These are phyloP conservation scores for Hydrotaea cyrtoneurina DNA, from an alignment of 2,888 invertebrate genomes.

Conservation along the genomic window DNA sequence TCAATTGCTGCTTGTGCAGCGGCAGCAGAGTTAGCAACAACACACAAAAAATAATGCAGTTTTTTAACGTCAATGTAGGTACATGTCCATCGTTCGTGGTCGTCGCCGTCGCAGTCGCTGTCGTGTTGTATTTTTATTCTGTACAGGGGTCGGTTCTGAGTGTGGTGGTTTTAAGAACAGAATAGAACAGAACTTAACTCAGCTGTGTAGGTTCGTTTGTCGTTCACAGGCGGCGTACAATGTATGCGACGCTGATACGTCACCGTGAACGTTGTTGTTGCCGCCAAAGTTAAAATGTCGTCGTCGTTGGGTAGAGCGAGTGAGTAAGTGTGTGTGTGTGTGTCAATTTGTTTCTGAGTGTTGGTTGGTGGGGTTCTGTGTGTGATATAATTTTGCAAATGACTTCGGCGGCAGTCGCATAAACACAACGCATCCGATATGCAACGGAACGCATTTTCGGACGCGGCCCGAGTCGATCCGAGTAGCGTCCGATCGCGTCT, in stretches of 20 bases:
- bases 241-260: conserved; percentile 61
- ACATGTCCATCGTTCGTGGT: neutral
- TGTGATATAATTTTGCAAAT: conserved; percentile 80
- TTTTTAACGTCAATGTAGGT: conserved; percentile 45
- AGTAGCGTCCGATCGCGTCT: conserved; percentile 81
- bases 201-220: neutral
- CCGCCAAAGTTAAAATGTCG: conserved; percentile 19
- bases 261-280: conserved; percentile 52
- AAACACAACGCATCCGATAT: conserved; percentile 81
- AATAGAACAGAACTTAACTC: conserved; percentile 53
- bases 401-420: conserved; percentile 79
- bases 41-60: conserved; percentile 60
- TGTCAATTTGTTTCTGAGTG: neutral
- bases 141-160: conserved; percentile 64
- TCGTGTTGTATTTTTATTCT: conserved; percentile 46
- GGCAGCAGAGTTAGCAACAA: conserved; percentile 44
- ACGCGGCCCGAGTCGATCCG: conserved; percentile 81
- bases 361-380: conserved; percentile 52
- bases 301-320: conserved; percentile 59
- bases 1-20: conserved; percentile 57
- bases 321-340: conserved; percentile 54
- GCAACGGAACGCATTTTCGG: conserved; percentile 82
- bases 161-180: conserved; percentile 68
- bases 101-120: conserved; percentile 43
- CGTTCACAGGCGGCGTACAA: neutral